phyloP scores from a whole-genome alignment of 37 sponge, comb jelly and placozoan genomes.

The Cliona cf. orientalis region DNA sequence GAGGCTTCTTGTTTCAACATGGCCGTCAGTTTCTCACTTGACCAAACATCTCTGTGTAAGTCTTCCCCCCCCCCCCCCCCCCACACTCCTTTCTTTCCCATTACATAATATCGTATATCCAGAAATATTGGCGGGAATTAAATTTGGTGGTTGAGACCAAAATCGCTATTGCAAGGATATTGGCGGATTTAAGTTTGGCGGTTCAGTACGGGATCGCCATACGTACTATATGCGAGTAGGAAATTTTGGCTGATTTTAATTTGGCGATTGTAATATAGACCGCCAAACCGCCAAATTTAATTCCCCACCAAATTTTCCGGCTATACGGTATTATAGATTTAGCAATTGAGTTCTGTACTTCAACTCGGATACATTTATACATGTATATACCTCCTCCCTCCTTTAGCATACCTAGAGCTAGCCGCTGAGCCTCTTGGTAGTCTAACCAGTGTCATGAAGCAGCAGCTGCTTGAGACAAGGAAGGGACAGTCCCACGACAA shows the following conservation, averaged over 20 bases:
- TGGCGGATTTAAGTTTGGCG: no score
- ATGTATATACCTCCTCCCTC: not conserved
- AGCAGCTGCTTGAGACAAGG: constrained; percentile 47
- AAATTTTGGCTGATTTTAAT: no score
- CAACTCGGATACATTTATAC: not conserved
- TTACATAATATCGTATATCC: no score
- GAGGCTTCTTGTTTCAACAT: constrained; percentile 55
- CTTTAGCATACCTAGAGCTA: constrained; percentile 47
- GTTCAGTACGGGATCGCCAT: no score
- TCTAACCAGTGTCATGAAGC: not conserved
- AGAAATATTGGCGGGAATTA: no score
- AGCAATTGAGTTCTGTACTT: not conserved
- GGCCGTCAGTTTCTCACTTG: constrained; percentile 5
- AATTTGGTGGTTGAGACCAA: no score
- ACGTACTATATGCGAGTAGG: no score
- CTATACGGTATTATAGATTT: not conserved
- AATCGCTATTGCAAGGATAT: no score
- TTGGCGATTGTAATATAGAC: no score
- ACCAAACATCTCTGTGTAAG: constrained; percentile 6
- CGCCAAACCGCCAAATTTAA: no score
- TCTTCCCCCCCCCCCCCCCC: no score
- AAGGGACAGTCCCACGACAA: constrained; percentile 21
- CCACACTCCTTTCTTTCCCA: no score
- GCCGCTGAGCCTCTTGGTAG: not conserved
- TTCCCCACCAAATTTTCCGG: not conserved